A percentile compares a stretch with the other conserved stretches of the same genome.
These are phyloP conservation scores for Ageneiosus marmoratus DNA, from an alignment of 2,113 vertebrate genomes.

Conservation along the genomic window DNA sequence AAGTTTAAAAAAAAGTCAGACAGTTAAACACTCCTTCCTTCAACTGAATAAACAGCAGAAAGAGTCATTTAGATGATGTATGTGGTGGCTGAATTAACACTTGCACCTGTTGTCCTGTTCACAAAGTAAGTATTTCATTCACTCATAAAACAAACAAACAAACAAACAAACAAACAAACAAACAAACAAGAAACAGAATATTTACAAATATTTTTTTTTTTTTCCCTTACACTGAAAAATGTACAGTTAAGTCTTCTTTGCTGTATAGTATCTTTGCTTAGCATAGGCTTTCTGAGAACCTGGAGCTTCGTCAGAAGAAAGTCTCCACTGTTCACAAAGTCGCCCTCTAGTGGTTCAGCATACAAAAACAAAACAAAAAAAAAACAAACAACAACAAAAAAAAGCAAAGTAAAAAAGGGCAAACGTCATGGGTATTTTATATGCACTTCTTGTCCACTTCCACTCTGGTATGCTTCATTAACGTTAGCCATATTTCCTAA, in stretches of 20 bases:
- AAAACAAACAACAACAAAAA: constrained; percentile 70
- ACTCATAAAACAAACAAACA: constrained; percentile 65
- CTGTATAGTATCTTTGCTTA: constrained; percentile 52
- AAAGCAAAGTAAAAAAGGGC: constrained; percentile 62
- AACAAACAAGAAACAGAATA: constrained; percentile 76
- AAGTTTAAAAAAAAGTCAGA: background rate
- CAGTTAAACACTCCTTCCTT: background rate
- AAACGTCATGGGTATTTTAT: constrained; percentile 19
- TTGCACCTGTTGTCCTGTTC: constrained; percentile 75
- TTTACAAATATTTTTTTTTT: constrained; percentile 80
- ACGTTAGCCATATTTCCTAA: constrained; percentile 1
- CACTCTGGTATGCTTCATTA: constrained; percentile 7
- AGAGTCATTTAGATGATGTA: background rate
- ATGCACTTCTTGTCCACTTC: constrained; percentile 20
- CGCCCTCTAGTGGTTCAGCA: constrained; percentile 63
- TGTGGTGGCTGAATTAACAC: constrained; percentile 49
- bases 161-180: no score
- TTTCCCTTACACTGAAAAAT: constrained; percentile 77
- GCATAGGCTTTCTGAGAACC: constrained; percentile 51
- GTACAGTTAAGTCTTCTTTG: constrained; percentile 70
- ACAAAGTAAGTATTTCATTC: constrained; percentile 74
- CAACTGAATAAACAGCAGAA: background rate
- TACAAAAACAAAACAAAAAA: constrained; percentile 70
- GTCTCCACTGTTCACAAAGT: constrained; percentile 56
- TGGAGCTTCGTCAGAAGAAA: constrained; percentile 41